Percentiles rank a stretch among this genome's conserved stretches.
These are phyloP conservation scores for Sciurus vulgaris DNA, from an alignment of 2,797 vertebrate genomes.

Conservation along the genomic window DNA sequence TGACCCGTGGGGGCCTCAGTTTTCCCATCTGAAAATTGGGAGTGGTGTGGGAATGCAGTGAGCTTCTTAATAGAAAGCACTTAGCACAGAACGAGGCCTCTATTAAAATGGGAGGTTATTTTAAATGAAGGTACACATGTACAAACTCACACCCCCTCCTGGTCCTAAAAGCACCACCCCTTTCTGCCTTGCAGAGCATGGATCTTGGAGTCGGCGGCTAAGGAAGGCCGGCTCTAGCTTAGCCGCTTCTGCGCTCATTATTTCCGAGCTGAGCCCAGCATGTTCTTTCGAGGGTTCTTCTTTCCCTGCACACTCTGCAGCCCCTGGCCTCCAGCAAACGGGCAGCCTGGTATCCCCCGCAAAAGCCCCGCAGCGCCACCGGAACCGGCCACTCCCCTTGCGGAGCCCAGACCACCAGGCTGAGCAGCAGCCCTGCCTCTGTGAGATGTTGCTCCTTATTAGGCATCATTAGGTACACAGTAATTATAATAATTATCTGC, in stretches of 20 bases:
- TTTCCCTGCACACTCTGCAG: conserved; percentile 82
- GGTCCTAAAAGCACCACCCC: not conserved
- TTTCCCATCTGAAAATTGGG: not conserved
- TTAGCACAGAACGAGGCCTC: not conserved
- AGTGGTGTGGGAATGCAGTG: not conserved
- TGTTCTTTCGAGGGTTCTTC: conserved; percentile 83
- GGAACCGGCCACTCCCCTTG: conserved; percentile 84
- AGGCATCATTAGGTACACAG: conserved; percentile 91
- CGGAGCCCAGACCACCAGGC: conserved; percentile 87
- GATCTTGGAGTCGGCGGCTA: not conserved
- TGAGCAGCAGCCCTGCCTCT: conserved; percentile 85
- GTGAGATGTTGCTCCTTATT: conserved; percentile 87
- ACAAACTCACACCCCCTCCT: not conserved
- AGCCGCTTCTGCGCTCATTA: conserved; percentile 66
- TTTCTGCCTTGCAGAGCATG: too few species aligned
- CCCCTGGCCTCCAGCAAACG: conserved; percentile 84
- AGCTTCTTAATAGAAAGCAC: not conserved
- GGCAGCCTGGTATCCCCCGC: conserved; percentile 80
- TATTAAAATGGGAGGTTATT: not conserved
- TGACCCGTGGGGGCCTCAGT: not conserved
- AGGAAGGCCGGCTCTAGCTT: conserved; percentile 38
- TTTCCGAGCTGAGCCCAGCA: conserved; percentile 71
- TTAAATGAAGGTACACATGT: not conserved
- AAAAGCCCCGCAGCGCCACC: conserved; percentile 84
- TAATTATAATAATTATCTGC: conserved; percentile 92